Conservation (phyloP, 2,888 invertebrate genomes). For the Dorcus hopei region DNA sequence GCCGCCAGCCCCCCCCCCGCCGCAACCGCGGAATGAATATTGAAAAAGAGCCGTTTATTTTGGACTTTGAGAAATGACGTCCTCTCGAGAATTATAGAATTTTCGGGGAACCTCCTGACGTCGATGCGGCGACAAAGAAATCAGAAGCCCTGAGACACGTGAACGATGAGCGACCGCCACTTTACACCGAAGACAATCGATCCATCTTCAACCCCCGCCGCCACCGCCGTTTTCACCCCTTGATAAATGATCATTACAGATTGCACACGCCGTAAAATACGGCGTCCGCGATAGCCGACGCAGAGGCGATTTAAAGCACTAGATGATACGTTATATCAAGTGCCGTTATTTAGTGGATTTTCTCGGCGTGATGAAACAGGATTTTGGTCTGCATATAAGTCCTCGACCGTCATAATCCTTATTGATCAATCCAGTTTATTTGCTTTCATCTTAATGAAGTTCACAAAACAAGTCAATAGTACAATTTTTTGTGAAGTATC, state of each 20-base stretch:
- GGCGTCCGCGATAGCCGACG: constrained; percentile 23
- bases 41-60: no score
- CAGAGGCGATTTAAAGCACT: constrained; percentile 24
- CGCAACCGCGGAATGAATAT: no score
- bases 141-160: constrained; percentile 34
- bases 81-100: neutral
- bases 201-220: constrained; percentile 34
- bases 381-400: no score
- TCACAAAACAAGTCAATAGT: no score
- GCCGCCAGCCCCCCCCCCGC: no score
- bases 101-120: neutral
- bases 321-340: constrained; percentile 7
- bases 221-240: constrained; percentile 26
- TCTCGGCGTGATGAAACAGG: no score
- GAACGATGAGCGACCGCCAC: constrained; percentile 41
- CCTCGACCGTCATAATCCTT: no score
- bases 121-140: constrained; percentile 30
- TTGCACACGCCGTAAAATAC: constrained; percentile 33
- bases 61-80: no score
- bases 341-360: no score
- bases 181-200: constrained; percentile 42
- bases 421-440: no score
- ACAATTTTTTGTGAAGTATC: no score
- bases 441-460: no score
- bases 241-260: constrained; percentile 43